Base-by-base conservation (phyloP, 1,140 invertebrate species). In the Acromyrmex charruanus region DNA sequence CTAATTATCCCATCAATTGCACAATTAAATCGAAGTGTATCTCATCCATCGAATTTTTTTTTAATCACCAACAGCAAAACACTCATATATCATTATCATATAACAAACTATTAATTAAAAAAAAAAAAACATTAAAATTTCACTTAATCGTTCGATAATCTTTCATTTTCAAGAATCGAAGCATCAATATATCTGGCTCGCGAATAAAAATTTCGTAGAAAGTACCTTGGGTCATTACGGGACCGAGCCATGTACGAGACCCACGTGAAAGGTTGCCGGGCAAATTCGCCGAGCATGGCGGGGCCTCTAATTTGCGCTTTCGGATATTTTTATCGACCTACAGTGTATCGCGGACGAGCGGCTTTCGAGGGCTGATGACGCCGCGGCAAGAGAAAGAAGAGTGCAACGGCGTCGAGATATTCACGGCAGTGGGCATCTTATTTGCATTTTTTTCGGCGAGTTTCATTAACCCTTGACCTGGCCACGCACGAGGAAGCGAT, bases 381-480 rank as follows among this genome's bases (percentile, higher is more conserved):
- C 69, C 69, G 68, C 61, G 9, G 10, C 39, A 44, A 39, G n/a
- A n/a, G 39, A 59, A 21, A 71, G 58, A 16, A 9, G 25, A 31
- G 55, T 16, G 55, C 49, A 28, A 35, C 18, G 59, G 25, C 49
- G 81, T 39, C 61, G 77, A 44, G 9, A 69, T 75, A 35, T 58
- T 61, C 77, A 18, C 35, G 31, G 79, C 35, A 28, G 21, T 63
- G 63, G 71, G 28, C 63, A 66, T 68, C 91, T 93, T 92, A 92
- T 92, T 93, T 92, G 88, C 91, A 92, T 92, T 91, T 92, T 93
- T 93, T 92, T 90, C 91, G 69, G 63, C 88, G 68, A 91, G 91
- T 93, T 93, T 93, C 92, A 93, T 93, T 93, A 93, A 93, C 93
- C 93, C 85, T 39, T 90, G 92, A 92, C 92, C 65, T 79, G 59